phyloP scores from a whole-genome alignment of 2,888 invertebrate species.

The Spodoptera exigua region DNA sequence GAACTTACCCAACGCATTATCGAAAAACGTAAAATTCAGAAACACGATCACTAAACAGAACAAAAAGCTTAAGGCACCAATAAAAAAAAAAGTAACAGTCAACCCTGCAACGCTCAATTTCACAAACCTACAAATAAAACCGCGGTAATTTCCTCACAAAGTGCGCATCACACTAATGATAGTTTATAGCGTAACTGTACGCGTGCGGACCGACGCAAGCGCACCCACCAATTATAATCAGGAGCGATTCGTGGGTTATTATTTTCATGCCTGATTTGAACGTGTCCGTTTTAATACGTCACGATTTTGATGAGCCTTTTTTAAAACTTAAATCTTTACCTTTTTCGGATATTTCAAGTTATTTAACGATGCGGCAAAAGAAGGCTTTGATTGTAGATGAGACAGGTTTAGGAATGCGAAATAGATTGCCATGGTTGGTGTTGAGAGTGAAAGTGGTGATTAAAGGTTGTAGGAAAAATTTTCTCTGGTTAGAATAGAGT shows the following conservation, averaged over 20 bases:
- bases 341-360: slow-evolving; percentile 10
- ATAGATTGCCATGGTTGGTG: slow-evolving; percentile 14
- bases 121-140: slow-evolving; percentile 71
- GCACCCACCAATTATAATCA: slow-evolving; percentile 76
- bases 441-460: slow-evolving; percentile 7
- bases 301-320: slow-evolving; percentile 53
- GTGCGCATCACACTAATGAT: slow-evolving; percentile 70
- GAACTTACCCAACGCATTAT: no score
- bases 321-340: slow-evolving; percentile 16
- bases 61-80: neutral
- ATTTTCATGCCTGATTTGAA: slow-evolving; percentile 71
- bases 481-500: no score
- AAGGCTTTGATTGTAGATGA: slow-evolving; percentile 32
- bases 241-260: slow-evolving; percentile 72
- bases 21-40: neutral
- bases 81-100: slow-evolving; percentile 15
- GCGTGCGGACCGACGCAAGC: slow-evolving; percentile 59
- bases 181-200: slow-evolving; percentile 69
- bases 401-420: slow-evolving; percentile 15
- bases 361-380: slow-evolving; percentile 27
- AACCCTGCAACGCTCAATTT: slow-evolving; percentile 60
- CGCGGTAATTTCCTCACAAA: slow-evolving; percentile 65
- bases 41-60: neutral
- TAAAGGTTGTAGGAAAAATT: neutral
- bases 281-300: slow-evolving; percentile 61